Base-by-base conservation (phyloP, 2,888 invertebrate genomes). In the Palloptera scutellata region DNA sequence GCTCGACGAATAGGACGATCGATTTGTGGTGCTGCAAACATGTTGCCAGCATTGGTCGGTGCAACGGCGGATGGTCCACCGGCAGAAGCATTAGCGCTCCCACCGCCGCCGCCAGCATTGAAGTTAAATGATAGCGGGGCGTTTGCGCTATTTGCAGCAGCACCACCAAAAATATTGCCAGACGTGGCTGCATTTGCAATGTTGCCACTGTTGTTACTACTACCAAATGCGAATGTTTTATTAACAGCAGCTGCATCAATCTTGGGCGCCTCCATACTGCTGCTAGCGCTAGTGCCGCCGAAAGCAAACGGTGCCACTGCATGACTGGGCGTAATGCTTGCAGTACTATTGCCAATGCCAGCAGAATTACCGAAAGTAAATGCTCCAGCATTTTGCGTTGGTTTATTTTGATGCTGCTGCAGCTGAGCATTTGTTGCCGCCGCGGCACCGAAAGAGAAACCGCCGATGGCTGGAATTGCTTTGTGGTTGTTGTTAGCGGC, bases 1-100 rank as follows among this genome's bases (percentile, higher is more conserved):
- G 82, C 83, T 4, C 78, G 77, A 42, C 81, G 74, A 0, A 81
- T 78, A 12, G 72, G 79, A 4, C 82, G 78, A 51, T 69, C 70
- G 8, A 73, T 74, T 45, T 69, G 51, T 1, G 76, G 73, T 57
- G 75, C 72, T 4, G 77, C 73, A 67, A 79, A 80, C 9, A 77
- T 17, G 61, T 80, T 78, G 45, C 66, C 70, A 30, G 73, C 20
- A 11, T 67, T 62, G 1, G 70, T 1, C n/a, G 71, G 43, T 4
- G 61, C 57, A 4, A 67, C 52, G 2, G 60, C 54, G 8, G 62
- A 10, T n/a, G 70, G 41, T n/a, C n/a, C n/a, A 12, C 72, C 4
- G 40, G 73, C 55, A 10, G 63, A 15, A 52, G 51, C 58, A 30
- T 62, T 59, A 5, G 66, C n/a, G 5, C 30, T 6, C 3, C 53